These are phyloP conservation scores for Zoanthus sociatus DNA, from an alignment of 92 coral and sea anemone genomes.

Conservation along the genomic window DNA sequence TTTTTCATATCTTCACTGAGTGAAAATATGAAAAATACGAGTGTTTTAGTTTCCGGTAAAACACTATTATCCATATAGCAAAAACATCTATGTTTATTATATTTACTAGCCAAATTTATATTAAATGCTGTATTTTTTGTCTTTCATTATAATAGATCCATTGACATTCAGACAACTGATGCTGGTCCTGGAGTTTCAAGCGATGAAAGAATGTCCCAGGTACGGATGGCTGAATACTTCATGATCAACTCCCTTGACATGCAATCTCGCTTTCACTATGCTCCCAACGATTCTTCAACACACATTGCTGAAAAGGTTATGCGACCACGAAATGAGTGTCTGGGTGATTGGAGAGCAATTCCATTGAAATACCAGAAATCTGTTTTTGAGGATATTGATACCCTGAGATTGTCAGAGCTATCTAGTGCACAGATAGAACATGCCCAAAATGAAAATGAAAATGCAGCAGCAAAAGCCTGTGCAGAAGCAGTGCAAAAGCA, in stretches of 20 bases:
- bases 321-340: slow-evolving; percentile 49
- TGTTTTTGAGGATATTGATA: slow-evolving; percentile 12
- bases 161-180: slow-evolving; percentile 43
- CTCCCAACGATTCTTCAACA: slow-evolving; percentile 40
- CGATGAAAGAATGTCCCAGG: slow-evolving; percentile 49
- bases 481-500: not conserved
- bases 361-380: slow-evolving; percentile 41
- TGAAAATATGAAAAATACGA: too few species aligned
- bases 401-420: slow-evolving; percentile 1
- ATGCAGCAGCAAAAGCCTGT: slow-evolving; percentile 20
- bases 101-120: too few species aligned
- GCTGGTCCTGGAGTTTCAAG: slow-evolving; percentile 62
- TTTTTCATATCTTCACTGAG: too few species aligned
- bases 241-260: slow-evolving; percentile 50
- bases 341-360: slow-evolving; percentile 54
- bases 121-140: slow-evolving; percentile 25
- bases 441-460: slow-evolving; percentile 12
- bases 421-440: slow-evolving; percentile 3
- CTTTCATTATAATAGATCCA: slow-evolving; percentile 31
- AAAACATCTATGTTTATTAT: too few species aligned
- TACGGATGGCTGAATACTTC: slow-evolving; percentile 52
- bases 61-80: too few species aligned
- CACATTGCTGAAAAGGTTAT: slow-evolving; percentile 55
- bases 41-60: too few species aligned
- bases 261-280: slow-evolving; percentile 57